Conservation (phyloP, 2,888 invertebrate genomes). For the Pimpla rufipes region DNA sequence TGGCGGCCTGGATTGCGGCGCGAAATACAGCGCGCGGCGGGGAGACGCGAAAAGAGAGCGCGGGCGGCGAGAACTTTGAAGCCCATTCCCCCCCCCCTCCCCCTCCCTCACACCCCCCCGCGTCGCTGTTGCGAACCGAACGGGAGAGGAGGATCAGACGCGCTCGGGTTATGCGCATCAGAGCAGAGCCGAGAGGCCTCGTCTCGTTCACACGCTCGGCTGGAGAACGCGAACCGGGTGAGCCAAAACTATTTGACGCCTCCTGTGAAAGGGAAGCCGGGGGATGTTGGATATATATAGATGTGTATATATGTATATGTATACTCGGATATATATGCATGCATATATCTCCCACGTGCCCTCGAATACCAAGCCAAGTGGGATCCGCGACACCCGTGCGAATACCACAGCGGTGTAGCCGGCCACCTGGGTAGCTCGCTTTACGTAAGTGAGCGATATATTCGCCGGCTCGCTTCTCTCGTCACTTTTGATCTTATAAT, state of each 20-base stretch:
- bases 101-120: no score
- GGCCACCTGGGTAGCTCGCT: background rate
- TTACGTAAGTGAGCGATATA: background rate
- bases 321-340: background rate
- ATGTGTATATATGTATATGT: background rate
- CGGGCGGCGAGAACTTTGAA: no score
- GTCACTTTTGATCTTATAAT: conserved; percentile 48
- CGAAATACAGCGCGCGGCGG: no score
- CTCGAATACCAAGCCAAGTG: conserved; percentile 44
- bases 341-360: background rate
- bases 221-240: conserved; percentile 35
- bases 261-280: conserved; percentile 63
- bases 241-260: conserved; percentile 63
- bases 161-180: conserved; percentile 13
- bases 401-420: conserved; percentile 9
- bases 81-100: no score
- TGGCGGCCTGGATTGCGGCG: no score
- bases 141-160: conserved; percentile 7
- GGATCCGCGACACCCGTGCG: conserved; percentile 16
- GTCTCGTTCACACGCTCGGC: conserved; percentile 19
- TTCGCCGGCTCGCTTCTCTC: conserved; percentile 40
- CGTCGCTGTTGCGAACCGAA: conserved; percentile 11
- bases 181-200: conserved; percentile 7
- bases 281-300: background rate
- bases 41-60: no score